Base-by-base conservation (phyloP, 1,140 invertebrate species). In the Coelopa frigida region DNA sequence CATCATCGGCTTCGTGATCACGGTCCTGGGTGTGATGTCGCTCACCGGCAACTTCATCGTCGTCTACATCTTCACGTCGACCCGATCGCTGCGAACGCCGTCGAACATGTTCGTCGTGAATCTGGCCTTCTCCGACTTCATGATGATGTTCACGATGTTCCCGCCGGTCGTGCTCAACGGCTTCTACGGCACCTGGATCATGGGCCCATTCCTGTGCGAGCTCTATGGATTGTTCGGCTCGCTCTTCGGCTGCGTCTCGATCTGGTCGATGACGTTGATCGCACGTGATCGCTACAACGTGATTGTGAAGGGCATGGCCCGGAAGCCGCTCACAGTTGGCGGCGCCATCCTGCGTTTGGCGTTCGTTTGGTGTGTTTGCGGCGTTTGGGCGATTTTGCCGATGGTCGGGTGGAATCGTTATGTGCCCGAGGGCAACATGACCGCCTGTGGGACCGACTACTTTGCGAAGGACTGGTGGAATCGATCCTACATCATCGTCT, bases 281-380 rank as follows among this genome's bases (percentile, higher is more conserved):
- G 82, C 87, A 36, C 74, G 87, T 44, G 87, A 91, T 61, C 73
- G 87, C 47, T 91, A 89, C 72, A 87, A 86, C 54, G 87, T 90
- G 32, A 91, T 92, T 55, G 85, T 89, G 3, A 83, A 82, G 70
- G 85, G 85, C 33, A 72, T 88, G 52, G 75, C 82, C 4, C 80
- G 78, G 18, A 80, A 80, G 52, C 84, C 84, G 3, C 58, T 90
- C 55, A 85, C 81, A 6, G 79, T 78, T 38, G 81, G 78, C 18
- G 74, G 75, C 38, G 84, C 86, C 8, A 62, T 86, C 17, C 44
- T 84, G 1, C 75, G 81, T 55, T 81, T 89, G 45, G 33, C 85
- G 2, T 63, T 77, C 6, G 76, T 88, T 12, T 92, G 87, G 86
- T 23, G 65, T 2, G 81, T 81, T 59, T 76, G 83, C 22, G 52